Evolutionary conservation across 2,888 invertebrate species (phyloP).

Genomic region (Pyrocoelia pectoralis): DNA sequence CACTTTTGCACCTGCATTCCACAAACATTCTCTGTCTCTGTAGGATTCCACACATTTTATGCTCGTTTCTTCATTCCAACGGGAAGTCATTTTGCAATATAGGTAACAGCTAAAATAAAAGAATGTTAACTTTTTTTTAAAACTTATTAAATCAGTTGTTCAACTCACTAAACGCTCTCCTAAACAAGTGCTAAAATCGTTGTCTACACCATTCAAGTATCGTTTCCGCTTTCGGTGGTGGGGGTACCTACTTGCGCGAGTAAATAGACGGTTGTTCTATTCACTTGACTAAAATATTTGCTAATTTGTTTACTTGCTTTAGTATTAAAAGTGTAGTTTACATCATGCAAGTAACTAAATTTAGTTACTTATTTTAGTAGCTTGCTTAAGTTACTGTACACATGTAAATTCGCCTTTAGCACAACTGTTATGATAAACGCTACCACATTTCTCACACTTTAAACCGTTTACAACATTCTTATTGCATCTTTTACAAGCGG

Average conservation of each 20-base stretch:
- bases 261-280: not conserved
- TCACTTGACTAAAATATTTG: not conserved
- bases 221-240: not conserved
- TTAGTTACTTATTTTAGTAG: too few relatives aligned
- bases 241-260: not conserved
- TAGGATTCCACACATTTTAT: not conserved
- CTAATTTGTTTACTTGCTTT: not conserved
- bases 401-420: too few relatives aligned
- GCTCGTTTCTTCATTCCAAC: not conserved
- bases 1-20: not conserved
- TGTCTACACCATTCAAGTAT: too few relatives aligned
- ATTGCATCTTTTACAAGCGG: too few relatives aligned
- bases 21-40: not conserved
- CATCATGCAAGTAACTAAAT: too few relatives aligned
- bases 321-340: too few relatives aligned
- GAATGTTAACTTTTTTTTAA: not conserved
- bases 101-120: not conserved
- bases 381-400: too few relatives aligned
- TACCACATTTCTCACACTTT: too few relatives aligned
- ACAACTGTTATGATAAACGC: too few relatives aligned
- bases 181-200: not conserved
- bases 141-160: not conserved
- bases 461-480: too few relatives aligned
- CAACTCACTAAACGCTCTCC: not conserved
- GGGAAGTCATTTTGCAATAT: conserved; percentile 5